Evolutionary conservation across 2,797 vertebrate species (phyloP), one percentile per base, ranked within the genome.

Genomic region (Etheostoma perlongum): DNA sequence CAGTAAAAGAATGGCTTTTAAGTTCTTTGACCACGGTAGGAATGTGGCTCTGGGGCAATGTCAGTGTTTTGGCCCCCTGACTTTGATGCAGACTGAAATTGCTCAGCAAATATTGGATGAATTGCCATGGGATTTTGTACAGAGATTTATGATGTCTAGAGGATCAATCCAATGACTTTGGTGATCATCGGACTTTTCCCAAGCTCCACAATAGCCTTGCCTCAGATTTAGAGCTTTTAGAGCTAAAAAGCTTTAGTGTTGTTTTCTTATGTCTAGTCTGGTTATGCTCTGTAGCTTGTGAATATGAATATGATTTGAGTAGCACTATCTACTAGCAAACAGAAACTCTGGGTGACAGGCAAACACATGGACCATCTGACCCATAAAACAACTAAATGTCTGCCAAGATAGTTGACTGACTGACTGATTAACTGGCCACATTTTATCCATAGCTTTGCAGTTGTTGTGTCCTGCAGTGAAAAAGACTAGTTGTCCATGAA

Each of bases 391-490:
- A 53, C 49, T 12, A 66, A 71, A 68, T 59, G 53, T 66, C 72
- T 64, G 76, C 61, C 67, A 75, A 48, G 47, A 16, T 74, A 62
- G 44, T 19, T 76, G 67, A 76, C 61, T 64, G 72, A 64, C 33
- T 60, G 63, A 75, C 52, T 78, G 61, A 81, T 52, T 76, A 67
- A 81, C 67, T 81, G 60, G 49, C 33, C 47, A 61, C 59, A 70
- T 82, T 68, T 60, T 42, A 78, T 79, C 70, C 48, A 49, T 55
- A 63, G 27, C 21, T 69, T 46, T 68, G 74, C 83, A 89, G 85
- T 82, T 85, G 78, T 67, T 85, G 64, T 52, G 70, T 78, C 85
- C 84, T 54, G 68, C 57, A 67, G 86, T 76, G 87, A 87, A 88
- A 87, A 88, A 69, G 61, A 85, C 75, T 58, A 48, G 81, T 54